Conservation (phyloP, 2,797 vertebrate species). For the Gorsachius magnificus region DNA sequence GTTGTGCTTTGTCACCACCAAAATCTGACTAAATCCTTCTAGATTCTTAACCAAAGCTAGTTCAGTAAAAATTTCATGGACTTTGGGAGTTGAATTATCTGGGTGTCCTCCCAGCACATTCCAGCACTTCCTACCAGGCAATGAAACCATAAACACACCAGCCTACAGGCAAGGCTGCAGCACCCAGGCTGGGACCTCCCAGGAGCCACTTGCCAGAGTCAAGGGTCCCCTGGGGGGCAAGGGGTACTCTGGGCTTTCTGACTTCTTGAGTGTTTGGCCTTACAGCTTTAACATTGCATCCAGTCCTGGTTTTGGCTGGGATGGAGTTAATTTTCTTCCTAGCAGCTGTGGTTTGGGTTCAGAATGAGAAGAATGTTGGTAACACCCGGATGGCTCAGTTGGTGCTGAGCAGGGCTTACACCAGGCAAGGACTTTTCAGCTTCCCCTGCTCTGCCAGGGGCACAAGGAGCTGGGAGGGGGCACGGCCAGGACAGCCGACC, state of each 20-base stretch:
- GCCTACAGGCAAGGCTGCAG: neutral
- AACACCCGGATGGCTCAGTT: too few relatives aligned
- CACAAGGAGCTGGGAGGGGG: too few relatives aligned
- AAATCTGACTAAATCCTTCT: neutral
- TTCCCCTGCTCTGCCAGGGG: too few relatives aligned
- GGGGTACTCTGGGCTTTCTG: neutral
- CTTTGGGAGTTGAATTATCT: neutral
- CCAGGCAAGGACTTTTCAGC: too few relatives aligned
- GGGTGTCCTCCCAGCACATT: neutral
- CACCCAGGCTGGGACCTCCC: neutral
- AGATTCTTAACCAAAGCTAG: neutral
- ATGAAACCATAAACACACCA: neutral
- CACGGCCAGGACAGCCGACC: too few relatives aligned
- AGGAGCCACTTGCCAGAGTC: neutral
- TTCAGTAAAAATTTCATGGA: neutral
- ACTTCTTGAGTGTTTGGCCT: neutral
- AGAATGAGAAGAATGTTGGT: too few relatives aligned
- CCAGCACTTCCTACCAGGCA: neutral
- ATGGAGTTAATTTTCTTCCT: too few relatives aligned
- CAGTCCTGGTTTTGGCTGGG: too few relatives aligned
- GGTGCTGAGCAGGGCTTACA: too few relatives aligned
- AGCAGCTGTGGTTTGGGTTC: too few relatives aligned
- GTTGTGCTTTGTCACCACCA: neutral
- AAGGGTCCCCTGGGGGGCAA: neutral
- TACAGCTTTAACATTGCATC: neutral